phyloP scores from a whole-genome alignment of 2,113 vertebrate species.

The Dromas ardeola region DNA sequence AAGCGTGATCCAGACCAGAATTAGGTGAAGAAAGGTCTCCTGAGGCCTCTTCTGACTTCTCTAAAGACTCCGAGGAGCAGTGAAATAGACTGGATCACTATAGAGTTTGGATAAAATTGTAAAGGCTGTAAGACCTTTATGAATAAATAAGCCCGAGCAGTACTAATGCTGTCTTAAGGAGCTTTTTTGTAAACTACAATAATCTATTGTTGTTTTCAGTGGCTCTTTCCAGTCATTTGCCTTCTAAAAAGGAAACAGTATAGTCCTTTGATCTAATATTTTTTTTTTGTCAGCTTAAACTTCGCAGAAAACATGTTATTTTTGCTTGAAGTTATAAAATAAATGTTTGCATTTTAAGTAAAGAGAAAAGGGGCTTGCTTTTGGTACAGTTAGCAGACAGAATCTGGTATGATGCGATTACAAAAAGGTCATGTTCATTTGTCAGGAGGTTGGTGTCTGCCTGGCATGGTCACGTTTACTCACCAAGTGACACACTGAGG shows the following conservation, averaged over 20 bases:
- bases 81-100: neutral
- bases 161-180: neutral
- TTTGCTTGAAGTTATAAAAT: neutral
- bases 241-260: neutral
- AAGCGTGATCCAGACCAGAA: neutral
- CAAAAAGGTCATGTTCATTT: neutral
- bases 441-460: neutral
- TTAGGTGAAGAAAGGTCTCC: neutral
- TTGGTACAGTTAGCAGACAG: neutral
- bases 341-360: neutral
- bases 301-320: neutral
- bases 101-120: neutral
- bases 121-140: neutral
- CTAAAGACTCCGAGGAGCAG: neutral
- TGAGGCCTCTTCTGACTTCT: neutral
- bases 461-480: accelerated
- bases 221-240: neutral
- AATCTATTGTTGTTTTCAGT: neutral
- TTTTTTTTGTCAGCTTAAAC: neutral
- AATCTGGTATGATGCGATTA: neutral
- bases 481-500: neutral
- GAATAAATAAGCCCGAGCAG: neutral
- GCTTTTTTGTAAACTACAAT: neutral
- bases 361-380: neutral
- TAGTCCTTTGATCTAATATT: neutral